phyloP scores from a whole-genome alignment of 2,797 vertebrate species.

The Agapornis canus region DNA sequence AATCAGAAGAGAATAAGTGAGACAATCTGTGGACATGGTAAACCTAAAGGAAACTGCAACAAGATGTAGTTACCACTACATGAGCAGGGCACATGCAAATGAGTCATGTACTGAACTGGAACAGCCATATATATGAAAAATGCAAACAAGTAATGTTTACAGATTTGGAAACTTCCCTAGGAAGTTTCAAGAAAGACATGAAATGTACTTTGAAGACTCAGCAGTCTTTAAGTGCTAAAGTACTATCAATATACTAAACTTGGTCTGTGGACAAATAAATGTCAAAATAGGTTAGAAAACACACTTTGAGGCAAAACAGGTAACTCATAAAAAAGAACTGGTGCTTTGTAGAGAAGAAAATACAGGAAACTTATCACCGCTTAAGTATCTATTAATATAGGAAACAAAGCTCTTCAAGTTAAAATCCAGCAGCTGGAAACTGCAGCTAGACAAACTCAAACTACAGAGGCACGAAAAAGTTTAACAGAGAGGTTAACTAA shows the following conservation, averaged over 20 bases:
- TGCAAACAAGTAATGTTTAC: not conserved
- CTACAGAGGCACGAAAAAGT: not conserved
- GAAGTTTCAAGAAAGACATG: accelerated
- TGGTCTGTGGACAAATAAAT: not conserved
- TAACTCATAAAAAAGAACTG: not conserved
- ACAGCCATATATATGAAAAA: not conserved
- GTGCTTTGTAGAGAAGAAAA: not conserved
- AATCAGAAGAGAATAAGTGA: not conserved
- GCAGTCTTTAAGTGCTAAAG: not conserved
- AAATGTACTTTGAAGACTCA: not conserved
- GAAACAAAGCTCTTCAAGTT: not conserved
- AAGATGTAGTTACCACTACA: not conserved
- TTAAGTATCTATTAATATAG: not conserved
- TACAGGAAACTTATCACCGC: not conserved
- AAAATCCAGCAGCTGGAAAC: not conserved
- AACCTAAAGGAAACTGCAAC: not conserved
- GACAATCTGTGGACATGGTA: not conserved
- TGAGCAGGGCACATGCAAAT: not conserved
- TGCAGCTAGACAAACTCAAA: not conserved
- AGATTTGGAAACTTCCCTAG: not conserved
- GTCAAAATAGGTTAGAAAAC: not conserved
- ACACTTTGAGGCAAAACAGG: not conserved
- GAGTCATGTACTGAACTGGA: not conserved
- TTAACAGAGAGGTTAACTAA: not conserved
- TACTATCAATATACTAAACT: not conserved